Evolutionary conservation across 2,113 vertebrate species (phyloP).

Genomic region (Pachypanchax playfairii): DNA sequence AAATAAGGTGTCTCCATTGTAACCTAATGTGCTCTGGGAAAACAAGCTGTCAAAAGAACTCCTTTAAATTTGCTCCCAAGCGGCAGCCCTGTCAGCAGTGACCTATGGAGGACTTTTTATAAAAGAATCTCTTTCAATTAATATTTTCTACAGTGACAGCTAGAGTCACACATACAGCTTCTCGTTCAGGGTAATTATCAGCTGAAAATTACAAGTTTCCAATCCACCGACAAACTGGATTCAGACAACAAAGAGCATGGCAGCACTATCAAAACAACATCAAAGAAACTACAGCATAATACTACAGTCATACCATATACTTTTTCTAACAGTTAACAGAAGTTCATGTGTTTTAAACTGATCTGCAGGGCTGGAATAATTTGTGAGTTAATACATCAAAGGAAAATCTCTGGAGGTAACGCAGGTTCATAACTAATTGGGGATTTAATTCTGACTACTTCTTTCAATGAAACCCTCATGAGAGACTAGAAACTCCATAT

Average conservation of each 20-base stretch:
- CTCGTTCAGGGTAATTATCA: slow-evolving; percentile 7
- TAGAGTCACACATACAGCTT: neutral
- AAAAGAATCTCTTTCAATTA: slow-evolving; percentile 17
- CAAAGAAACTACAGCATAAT: neutral
- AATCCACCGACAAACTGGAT: neutral
- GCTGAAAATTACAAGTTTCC: neutral
- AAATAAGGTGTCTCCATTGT: slow-evolving; percentile 2
- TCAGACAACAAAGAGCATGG: neutral
- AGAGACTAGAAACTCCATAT: neutral
- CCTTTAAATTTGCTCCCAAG: slow-evolving; percentile 2
- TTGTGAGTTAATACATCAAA: slow-evolving; percentile 22
- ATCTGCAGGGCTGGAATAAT: slow-evolving; percentile 2
- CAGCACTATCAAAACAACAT: neutral
- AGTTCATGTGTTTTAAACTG: neutral
- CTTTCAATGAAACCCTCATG: slow-evolving; percentile 7
- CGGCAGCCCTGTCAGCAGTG: slow-evolving; percentile 7
- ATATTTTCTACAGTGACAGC: slow-evolving; percentile 7
- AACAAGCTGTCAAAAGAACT: neutral
- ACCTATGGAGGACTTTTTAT: slow-evolving; percentile 1
- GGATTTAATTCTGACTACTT: slow-evolving; percentile 2
- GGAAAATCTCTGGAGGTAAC: slow-evolving; percentile 5
- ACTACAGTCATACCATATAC: neutral
- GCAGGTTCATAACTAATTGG: slow-evolving; percentile 9
- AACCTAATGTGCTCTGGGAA: slow-evolving; percentile 5
- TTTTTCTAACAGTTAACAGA: neutral